Evolutionary conservation across 2,888 invertebrate genomes (phyloP).

Genomic region (Trimorus sp.): DNA sequence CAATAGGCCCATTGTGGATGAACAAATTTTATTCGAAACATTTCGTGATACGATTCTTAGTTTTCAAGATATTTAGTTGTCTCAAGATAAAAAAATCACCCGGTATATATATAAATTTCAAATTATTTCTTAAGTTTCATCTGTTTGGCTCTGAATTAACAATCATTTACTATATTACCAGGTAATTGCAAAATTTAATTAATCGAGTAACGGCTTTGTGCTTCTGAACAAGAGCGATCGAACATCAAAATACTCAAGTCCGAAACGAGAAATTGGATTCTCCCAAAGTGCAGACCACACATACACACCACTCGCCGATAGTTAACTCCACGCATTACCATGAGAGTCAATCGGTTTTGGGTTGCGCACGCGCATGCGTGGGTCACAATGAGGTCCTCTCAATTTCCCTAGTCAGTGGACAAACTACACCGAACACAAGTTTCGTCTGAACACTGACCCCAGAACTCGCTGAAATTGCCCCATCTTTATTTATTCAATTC

Average conservation of each 20-base stretch:
- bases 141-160: background rate
- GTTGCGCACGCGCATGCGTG: constrained; percentile 64
- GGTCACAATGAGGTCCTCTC: constrained; percentile 43
- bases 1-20: too few relatives aligned
- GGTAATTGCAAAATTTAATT: constrained; percentile 3
- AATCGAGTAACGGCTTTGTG: constrained; percentile 54
- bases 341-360: constrained; percentile 57
- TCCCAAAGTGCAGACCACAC: constrained; percentile 49
- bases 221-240: constrained; percentile 48
- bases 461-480: constrained; percentile 18
- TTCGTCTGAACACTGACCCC: constrained; percentile 38
- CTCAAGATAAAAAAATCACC: too few relatives aligned
- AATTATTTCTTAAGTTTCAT: background rate
- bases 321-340: constrained; percentile 50
- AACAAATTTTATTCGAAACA: too few relatives aligned
- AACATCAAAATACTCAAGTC: constrained; percentile 50
- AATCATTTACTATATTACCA: background rate
- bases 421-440: constrained; percentile 48
- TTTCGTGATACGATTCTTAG: too few relatives aligned
- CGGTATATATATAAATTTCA: constrained; percentile 15
- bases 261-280: constrained; percentile 56
- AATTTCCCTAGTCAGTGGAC: constrained; percentile 58
- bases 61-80: too few relatives aligned
- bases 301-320: constrained; percentile 52
- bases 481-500: constrained; percentile 11